Evolutionary conservation across 2,888 invertebrate genomes (phyloP).

Genomic region (Seira ritae): DNA sequence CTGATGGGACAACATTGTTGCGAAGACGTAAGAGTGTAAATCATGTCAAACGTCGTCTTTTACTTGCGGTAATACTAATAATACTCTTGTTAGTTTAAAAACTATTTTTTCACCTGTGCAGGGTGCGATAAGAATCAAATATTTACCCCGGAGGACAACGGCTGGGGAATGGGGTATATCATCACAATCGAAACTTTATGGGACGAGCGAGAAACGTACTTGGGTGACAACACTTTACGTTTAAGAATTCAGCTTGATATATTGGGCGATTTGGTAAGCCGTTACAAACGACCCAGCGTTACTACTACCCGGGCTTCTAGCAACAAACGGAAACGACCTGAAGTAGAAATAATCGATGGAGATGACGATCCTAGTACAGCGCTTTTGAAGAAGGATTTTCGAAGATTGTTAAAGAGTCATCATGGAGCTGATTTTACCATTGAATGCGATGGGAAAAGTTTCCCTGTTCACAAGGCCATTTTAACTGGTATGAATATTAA

Average conservation of each 20-base stretch:
- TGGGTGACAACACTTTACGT: constrained; percentile 62
- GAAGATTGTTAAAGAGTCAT: constrained; percentile 39
- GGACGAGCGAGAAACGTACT: constrained; percentile 62
- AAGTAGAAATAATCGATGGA: constrained; percentile 20
- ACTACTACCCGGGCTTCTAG: not conserved
- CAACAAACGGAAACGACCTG: constrained; percentile 31
- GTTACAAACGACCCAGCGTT: constrained; percentile 45
- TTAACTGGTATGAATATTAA: constrained; percentile 49
- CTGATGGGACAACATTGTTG: constrained; percentile 53
- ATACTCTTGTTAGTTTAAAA: too few relatives aligned
- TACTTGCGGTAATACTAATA: too few relatives aligned
- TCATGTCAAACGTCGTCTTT: too few relatives aligned
- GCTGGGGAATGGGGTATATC: constrained; percentile 64
- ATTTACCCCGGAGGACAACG: constrained; percentile 63
- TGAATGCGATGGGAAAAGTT: constrained; percentile 59
- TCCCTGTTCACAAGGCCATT: constrained; percentile 65
- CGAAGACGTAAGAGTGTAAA: constrained; percentile 61
- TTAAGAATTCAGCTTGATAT: constrained; percentile 66
- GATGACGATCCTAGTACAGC: constrained; percentile 41
- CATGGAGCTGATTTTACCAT: constrained; percentile 61
- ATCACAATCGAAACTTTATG: constrained; percentile 64
- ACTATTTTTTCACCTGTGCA: constrained; percentile 2
- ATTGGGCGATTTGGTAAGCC: constrained; percentile 60
- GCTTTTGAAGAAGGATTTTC: constrained; percentile 58
- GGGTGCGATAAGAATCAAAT: constrained; percentile 65